Evolutionary conservation across 2,888 invertebrate genomes (phyloP), one percentile per base, ranked within the genome.

Genomic region (Hyles lineata): DNA sequence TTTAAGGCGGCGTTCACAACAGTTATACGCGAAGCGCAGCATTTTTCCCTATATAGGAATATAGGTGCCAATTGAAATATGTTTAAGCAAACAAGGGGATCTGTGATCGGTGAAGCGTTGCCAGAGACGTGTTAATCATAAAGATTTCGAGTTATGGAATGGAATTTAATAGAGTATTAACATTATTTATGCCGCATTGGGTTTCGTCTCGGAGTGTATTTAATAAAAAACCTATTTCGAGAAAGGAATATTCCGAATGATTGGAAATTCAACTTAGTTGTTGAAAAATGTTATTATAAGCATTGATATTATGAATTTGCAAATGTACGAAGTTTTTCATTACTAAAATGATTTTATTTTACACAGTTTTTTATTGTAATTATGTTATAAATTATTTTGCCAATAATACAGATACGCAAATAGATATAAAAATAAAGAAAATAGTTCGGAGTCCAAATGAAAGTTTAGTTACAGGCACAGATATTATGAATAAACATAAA

Each of bases 1-100:
- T 76, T 76, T 76, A 75, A 72, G 74, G 50, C 67, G 0, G 23
- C 23, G 23, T 23, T 67, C 23, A n/a, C 35, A 62, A 62, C 62
- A 23, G 50, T 63, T 63, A 43, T 35, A 35, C n/a, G 23, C 23
- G 23, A 67, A 11, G 21, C 19, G 32, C n/a, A 17, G 43, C n/a
- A 1, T 19, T 67, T 50, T 67, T 67, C 43, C 67, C 21, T 15
- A 67, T 32, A 0, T 21, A 43, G 52, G 55, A 6, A 67, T 32
- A 0, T 21, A 43, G 52, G 55, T 50, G 43, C 17, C 62, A 29
- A 32, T 50, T 67, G 50, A 67, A 67, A 67, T 50, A 23, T 67
- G 67, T 67, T 71, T 43, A 60, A 60, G 70, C 60, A 71, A 71
- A 71, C 60, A 71, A 60, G 43, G 70, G 60, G 59, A 43, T 43